phyloP scores from a whole-genome alignment of 2,888 invertebrate species.

The Agrochola circellaris region DNA sequence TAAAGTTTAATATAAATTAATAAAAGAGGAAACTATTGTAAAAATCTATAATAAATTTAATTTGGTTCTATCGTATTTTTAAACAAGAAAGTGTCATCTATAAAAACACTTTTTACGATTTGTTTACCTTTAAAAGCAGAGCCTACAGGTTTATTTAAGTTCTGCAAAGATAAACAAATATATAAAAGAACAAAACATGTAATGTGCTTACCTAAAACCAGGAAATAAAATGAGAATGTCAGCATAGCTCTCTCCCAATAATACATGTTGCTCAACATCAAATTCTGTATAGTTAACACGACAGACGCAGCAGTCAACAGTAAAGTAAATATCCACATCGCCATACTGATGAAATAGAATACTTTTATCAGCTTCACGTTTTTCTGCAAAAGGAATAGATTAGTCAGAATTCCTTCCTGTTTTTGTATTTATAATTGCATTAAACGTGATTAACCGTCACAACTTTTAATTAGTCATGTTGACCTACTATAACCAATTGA shows the following conservation, averaged over 20 bases:
- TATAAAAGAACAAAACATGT: neutral
- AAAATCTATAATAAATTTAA: too few species aligned
- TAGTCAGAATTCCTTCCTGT: neutral
- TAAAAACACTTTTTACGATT: too few species aligned
- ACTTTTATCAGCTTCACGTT: constrained; percentile 13
- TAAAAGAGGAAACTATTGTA: too few species aligned
- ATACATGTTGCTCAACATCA: accelerated
- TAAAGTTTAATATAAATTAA: too few species aligned
- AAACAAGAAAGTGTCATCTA: too few species aligned
- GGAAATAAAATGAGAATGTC: neutral
- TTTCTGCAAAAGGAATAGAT: constrained; percentile 31
- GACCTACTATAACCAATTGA: neutral
- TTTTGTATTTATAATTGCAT: neutral
- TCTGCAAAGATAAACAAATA: neutral
- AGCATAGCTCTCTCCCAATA: neutral
- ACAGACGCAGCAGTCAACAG: neutral
- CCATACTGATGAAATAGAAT: constrained; percentile 22
- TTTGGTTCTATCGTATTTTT: too few species aligned
- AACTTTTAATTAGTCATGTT: neutral
- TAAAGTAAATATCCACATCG: constrained; percentile 7
- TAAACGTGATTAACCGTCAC: too few species aligned
- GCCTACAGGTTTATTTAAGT: neutral
- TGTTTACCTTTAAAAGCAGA: too few species aligned
- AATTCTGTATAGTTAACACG: neutral
- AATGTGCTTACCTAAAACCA: constrained; percentile 10